Evolutionary conservation across 2,888 invertebrate genomes (phyloP).

Genomic region (Cephonodes hylas): DNA sequence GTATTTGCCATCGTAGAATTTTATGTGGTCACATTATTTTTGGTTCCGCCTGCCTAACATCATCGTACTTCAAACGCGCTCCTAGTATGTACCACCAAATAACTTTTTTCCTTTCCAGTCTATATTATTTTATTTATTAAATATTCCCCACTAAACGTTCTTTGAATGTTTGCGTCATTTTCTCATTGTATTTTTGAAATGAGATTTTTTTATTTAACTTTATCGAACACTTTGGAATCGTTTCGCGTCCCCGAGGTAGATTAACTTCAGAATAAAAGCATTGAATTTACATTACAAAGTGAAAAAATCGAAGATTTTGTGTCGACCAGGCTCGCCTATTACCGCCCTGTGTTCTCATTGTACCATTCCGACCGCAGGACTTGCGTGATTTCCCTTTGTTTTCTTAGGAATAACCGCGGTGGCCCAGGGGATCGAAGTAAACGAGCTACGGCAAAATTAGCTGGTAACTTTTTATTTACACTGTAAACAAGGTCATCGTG

Average conservation of each 20-base stretch:
- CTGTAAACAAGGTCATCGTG: constrained; percentile 28
- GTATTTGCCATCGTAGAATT: constrained; percentile 32
- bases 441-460: constrained; percentile 40
- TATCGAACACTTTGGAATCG: neutral
- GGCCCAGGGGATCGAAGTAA: constrained; percentile 32
- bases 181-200: neutral
- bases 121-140: neutral
- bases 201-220: neutral
- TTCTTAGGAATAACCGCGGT: constrained; percentile 41
- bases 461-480: constrained; percentile 38
- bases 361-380: constrained; percentile 24
- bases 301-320: constrained; percentile 39
- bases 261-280: neutral
- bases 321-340: constrained; percentile 40
- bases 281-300: constrained; percentile 12
- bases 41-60: constrained; percentile 10
- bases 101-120: neutral
- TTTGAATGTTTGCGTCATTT: neutral
- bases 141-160: neutral
- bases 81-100: neutral
- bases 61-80: constrained; percentile 8
- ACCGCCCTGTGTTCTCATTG: constrained; percentile 42
- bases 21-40: constrained; percentile 22
- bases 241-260: neutral
- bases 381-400: constrained; percentile 46